Evolutionary conservation across 1,140 invertebrate genomes (phyloP).

Genomic region (Radopholus similis): DNA sequence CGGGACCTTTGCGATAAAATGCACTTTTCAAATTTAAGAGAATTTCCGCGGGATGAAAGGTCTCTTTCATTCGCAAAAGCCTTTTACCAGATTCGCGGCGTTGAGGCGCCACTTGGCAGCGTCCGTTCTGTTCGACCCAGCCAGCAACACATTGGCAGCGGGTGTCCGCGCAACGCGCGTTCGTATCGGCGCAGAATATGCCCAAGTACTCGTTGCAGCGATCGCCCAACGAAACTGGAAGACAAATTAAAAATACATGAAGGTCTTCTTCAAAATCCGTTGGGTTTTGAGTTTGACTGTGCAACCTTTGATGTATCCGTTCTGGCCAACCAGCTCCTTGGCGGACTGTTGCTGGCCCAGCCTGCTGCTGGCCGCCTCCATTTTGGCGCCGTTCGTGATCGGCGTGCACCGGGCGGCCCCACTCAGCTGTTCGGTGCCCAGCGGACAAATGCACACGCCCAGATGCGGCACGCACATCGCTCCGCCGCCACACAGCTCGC

Average conservation of each 20-base stretch:
- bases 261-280: too few species aligned
- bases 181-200: slow-evolving; percentile 21
- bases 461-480: slow-evolving; percentile 44
- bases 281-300: too few species aligned
- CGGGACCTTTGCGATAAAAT: slow-evolving; percentile 43
- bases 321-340: neutral
- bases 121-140: slow-evolving; percentile 46
- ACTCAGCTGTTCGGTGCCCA: slow-evolving; percentile 44
- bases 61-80: too few species aligned
- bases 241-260: neutral
- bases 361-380: neutral
- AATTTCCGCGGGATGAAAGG: too few species aligned
- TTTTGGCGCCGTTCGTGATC: neutral
- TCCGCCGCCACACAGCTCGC: slow-evolving; percentile 50
- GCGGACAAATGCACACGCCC: slow-evolving; percentile 51
- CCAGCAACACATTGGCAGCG: slow-evolving; percentile 51
- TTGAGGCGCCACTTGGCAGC: slow-evolving; percentile 29
- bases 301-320: slow-evolving; percentile 1
- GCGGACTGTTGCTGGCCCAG: neutral
- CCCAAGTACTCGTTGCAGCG: slow-evolving; percentile 39
- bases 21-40: too few species aligned
- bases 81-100: neutral
- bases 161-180: slow-evolving; percentile 36
- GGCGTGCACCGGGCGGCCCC: slow-evolving; percentile 43
- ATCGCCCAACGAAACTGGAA: slow-evolving; percentile 49